Evolutionary conservation across 1,140 invertebrate genomes (phyloP).

Genomic region (Drosophila repleta): DNA sequence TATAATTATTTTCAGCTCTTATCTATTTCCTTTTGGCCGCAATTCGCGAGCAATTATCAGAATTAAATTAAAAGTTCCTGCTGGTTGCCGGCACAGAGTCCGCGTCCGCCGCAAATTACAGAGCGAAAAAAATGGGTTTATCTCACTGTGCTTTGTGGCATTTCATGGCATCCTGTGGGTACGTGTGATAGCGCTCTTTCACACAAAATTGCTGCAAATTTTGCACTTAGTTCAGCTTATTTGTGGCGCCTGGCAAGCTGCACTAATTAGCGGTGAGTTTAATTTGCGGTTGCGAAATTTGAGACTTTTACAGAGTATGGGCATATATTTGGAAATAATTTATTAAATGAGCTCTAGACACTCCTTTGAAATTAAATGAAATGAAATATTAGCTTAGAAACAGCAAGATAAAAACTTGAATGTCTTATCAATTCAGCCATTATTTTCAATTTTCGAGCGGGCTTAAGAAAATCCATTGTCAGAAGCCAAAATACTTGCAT

Average conservation of each 20-base stretch:
- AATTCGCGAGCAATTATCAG: constrained; percentile 58
- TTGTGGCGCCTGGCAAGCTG: constrained; percentile 23
- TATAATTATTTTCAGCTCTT: constrained; percentile 14
- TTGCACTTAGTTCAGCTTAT: constrained; percentile 61
- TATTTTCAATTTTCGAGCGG: too few species aligned
- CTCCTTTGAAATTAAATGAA: too few species aligned
- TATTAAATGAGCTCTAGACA: too few species aligned
- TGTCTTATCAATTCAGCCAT: too few species aligned
- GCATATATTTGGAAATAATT: background rate
- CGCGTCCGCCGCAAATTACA: constrained; percentile 63
- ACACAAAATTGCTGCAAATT: constrained; percentile 53
- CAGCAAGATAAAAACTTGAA: too few species aligned
- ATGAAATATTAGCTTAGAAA: too few species aligned
- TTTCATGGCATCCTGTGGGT: constrained; percentile 23
- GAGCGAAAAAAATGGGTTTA: constrained; percentile 52
- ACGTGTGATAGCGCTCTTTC: constrained; percentile 45
- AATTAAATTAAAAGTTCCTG: constrained; percentile 72
- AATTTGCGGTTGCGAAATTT: constrained; percentile 38
- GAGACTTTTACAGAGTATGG: background rate
- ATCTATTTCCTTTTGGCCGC: constrained; percentile 1
- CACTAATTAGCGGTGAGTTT: constrained; percentile 48
- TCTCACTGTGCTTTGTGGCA: constrained; percentile 23
- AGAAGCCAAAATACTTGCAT: background rate
- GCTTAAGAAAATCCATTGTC: background rate
- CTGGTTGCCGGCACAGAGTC: constrained; percentile 43